phyloP scores from a whole-genome alignment of 2,888 invertebrate species.

The Drosophila falleni region DNA sequence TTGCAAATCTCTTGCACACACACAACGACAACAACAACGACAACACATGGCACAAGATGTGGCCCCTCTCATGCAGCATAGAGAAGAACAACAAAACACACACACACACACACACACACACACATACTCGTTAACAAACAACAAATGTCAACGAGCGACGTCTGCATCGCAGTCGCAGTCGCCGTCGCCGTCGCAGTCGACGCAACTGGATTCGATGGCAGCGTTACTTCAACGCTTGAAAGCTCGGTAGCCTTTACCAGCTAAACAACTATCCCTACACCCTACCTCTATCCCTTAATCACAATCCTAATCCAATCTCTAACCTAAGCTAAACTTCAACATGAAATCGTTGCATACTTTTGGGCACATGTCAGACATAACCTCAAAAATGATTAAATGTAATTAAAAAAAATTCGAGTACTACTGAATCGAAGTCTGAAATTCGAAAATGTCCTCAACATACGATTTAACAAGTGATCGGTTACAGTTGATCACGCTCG shows the following conservation, averaged over 20 bases:
- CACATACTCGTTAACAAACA: conserved; percentile 13
- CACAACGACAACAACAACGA: conserved; percentile 25
- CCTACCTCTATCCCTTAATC: neutral
- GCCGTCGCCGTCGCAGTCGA: conserved; percentile 28
- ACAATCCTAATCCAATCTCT: neutral
- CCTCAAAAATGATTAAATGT: conserved; percentile 14
- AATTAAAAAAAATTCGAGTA: conserved; percentile 7
- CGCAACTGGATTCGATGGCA: conserved; percentile 39
- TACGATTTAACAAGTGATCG: too few relatives aligned
- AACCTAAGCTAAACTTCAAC: conserved; percentile 5
- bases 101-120: neutral
- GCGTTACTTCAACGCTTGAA: conserved; percentile 47
- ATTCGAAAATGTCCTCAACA: neutral
- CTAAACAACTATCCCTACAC: neutral
- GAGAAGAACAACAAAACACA: conserved; percentile 25
- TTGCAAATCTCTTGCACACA: conserved; percentile 81
- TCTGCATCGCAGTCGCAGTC: conserved; percentile 27
- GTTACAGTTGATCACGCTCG: too few relatives aligned
- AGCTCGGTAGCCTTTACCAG: conserved; percentile 43
- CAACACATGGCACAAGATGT: conserved; percentile 49
- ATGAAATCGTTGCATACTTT: conserved; percentile 31
- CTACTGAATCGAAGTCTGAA: neutral
- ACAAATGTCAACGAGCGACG: conserved; percentile 67
- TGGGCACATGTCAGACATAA: conserved; percentile 28
- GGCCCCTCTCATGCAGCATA: conserved; percentile 27